Percentiles rank a stretch among this genome's conserved stretches.
These are phyloP conservation scores for Chaetophractus vellerosus DNA, from an alignment of 2,797 vertebrate genomes.

Conservation along the genomic window DNA sequence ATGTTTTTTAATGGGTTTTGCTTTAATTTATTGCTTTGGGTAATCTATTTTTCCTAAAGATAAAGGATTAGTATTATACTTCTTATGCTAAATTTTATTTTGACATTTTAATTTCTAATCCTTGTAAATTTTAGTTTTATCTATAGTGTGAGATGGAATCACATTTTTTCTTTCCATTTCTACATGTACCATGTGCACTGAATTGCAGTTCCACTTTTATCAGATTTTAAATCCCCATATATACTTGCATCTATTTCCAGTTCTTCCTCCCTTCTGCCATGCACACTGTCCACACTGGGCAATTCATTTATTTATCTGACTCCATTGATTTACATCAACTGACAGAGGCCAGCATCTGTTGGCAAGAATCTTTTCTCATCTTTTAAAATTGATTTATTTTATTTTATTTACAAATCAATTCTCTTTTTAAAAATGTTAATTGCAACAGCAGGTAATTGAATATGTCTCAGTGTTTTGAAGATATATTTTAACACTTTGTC, in stretches of 20 bases:
- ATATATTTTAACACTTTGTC: neutral
- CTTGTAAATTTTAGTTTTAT: neutral
- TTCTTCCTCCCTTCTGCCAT: neutral
- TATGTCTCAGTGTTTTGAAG: no score
- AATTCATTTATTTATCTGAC: neutral
- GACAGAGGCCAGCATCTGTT: neutral
- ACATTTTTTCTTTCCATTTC: neutral
- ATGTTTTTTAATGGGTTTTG: neutral
- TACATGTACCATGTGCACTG: fast-evolving
- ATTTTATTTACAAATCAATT: no score
- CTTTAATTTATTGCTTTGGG: neutral
- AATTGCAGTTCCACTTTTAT: no score
- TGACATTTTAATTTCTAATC: neutral
- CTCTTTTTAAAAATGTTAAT: no score
- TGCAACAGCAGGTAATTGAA: neutral
- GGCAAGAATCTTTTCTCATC: neutral
- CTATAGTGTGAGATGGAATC: neutral
- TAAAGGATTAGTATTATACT: neutral
- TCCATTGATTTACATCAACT: neutral
- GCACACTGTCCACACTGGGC: no score
- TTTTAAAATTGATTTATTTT: no score
- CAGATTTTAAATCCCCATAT: neutral
- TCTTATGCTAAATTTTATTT: neutral
- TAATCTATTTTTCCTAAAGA: neutral
- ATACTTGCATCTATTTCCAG: neutral